A percentile compares a stretch with the other conserved stretches of the same genome.
Conservation (phyloP, 2,113 vertebrate genomes). For the Cinclus cinclus region DNA sequence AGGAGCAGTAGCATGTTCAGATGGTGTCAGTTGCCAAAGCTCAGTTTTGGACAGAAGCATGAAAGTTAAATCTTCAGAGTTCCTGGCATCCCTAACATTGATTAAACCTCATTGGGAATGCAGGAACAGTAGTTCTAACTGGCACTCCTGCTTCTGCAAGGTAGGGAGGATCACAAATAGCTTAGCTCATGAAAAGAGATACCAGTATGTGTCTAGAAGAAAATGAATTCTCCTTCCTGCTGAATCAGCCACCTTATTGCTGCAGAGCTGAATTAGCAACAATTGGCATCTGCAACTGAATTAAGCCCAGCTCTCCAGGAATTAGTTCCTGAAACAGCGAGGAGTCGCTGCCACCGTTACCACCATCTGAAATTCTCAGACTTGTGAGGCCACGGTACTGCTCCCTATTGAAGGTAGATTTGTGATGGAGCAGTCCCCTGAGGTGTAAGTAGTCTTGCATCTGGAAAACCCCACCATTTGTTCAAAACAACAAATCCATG, state of each 20-base stretch:
- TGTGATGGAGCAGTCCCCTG: not conserved
- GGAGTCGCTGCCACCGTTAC: fast-evolving
- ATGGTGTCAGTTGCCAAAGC: not conserved
- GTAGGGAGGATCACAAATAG: conserved; percentile 26
- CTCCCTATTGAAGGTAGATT: not conserved
- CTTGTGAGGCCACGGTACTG: not conserved
- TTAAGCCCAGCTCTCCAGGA: conserved; percentile 46
- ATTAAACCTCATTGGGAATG: conserved; percentile 10
- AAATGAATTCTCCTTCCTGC: conserved; percentile 1
- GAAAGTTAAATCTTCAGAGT: not conserved
- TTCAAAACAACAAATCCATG: not conserved
- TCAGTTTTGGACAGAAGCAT: not conserved
- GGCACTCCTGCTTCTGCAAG: conserved; percentile 13
- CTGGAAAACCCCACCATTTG: not conserved
- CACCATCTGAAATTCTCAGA: not conserved
- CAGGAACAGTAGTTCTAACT: not conserved
- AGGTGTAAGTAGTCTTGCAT: not conserved
- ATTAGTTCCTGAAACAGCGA: not conserved
- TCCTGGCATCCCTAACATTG: not conserved
- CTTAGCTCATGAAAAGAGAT: conserved; percentile 18
- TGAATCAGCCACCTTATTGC: conserved; percentile 1
- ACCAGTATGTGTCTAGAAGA: not conserved
- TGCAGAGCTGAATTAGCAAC: conserved; percentile 32
- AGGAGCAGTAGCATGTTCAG: not conserved
- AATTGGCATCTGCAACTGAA: not conserved